Evolutionary conservation across 2,888 invertebrate species (phyloP), one percentile per base, ranked within the genome.

Genomic region (Globia sparganii): DNA sequence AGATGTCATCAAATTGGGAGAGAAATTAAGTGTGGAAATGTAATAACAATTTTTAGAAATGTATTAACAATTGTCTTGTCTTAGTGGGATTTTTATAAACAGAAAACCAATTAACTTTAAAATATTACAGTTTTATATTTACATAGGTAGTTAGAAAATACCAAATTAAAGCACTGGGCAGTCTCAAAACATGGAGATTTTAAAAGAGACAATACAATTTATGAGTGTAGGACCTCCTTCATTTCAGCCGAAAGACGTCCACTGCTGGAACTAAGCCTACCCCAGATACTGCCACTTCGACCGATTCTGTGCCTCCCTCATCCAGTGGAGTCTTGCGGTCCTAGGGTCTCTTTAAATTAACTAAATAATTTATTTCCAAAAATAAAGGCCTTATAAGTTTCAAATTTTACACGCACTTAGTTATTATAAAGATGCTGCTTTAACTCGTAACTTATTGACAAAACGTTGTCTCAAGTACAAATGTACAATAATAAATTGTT

Each of bases 401-500:
- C 2, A 58, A 59, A 75, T 53, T 43, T 28, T 34, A 46, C 72
- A 25, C 62, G 37, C 76, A 40, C 40, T 1, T 13, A 37, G 13
- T 37, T 34, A 25, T 53, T 2, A 78, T 65, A 46, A 37, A 68
- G 15, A 18, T 37, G 15, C 15, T 13, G 43, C 4, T 43, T 43
- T 4, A 15, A 25, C 25, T 40, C 2, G 11, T 43, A 31, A 11
- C 28, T 56, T 58, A 40, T 34, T 46, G 59, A n/a, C 43, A 43
- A 66, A n/a, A 74, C 2, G 37, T 31, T 18, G n/a, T 15, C 80
- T 58, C 46, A 49, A 34, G 46, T 15, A 46, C 28, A 37, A 71
- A 40, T 66, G 31, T 72, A 53, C 46, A 71, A 53, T 69, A 62
- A 84, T 62, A 80, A 74, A 59, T 80, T 37, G 49, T 69, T 64